Evolutionary conservation across 2,113 vertebrate species (phyloP), one percentile per base, ranked within the genome.

Genomic region (Reinhardtius hippoglossoides): DNA sequence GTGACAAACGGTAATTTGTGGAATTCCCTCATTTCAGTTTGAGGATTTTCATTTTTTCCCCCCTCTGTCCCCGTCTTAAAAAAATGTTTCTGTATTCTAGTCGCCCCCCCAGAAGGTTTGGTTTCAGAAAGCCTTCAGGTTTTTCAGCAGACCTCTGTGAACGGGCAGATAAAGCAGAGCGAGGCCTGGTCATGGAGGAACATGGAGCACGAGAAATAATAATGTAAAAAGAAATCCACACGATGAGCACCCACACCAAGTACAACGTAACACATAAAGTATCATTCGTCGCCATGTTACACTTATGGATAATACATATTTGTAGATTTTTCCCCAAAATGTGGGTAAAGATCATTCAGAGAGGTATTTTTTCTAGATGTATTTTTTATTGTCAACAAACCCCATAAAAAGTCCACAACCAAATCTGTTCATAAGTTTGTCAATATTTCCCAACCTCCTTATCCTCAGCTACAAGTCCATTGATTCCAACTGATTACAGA

Each of bases 11-110:
- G 92, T 91, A 92, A 95, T 94, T 93, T 92, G 87, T 90, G 90
- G 92, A 93, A 95, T 94, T 94, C 93, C 91, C 92, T 92, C 83
- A 93, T 92, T 93, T 93, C 89, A 83, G 88, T 93, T 84, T 83
- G 77, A 88, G 88, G 86, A 91, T 92, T 93, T 92, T 90, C 80
- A 89, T 82, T 87, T 90, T 31, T 31, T 35, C 12, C 40, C 37
- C 37, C 48, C 80, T 82, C 81, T 84, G 75, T 88, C 62, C 67
- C 60, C 48, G 58, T 73, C 81, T 76, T 75, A 81, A 80, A 80
- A 82, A 76, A 58, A 78, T 80, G 18, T 20, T 24, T 13, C 54
- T 56, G 85, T 82, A 82, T 91, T 88, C 75, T 87, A 69, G 62
- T 89, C 81, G 82, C 82, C 88, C 85, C 52, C 46, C 46, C 46